Conservation (phyloP, 2,797 vertebrate genomes). For the Orientallactaga sibirica region DNA sequence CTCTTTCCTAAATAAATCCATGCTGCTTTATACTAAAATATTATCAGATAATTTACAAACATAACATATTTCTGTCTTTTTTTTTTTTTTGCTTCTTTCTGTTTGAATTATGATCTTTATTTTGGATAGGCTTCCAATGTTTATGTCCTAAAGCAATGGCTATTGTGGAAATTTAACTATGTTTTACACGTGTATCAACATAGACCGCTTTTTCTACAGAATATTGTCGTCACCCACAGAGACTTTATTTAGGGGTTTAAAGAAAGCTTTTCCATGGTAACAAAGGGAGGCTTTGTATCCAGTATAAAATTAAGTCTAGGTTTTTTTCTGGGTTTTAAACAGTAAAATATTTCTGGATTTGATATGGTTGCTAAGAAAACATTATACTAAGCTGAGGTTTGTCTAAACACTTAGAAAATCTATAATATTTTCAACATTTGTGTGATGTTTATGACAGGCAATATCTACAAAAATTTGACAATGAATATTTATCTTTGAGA, state of each 20-base stretch:
- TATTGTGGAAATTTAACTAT: neutral
- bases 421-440: neutral
- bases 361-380: neutral
- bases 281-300: neutral
- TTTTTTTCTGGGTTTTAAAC: slow-evolving; percentile 41
- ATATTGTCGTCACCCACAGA: neutral
- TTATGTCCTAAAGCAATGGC: neutral
- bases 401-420: slow-evolving; percentile 16
- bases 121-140: neutral
- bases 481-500: slow-evolving; percentile 12
- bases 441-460: neutral
- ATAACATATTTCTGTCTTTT: neutral
- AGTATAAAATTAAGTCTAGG: neutral
- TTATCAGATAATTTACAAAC: neutral
- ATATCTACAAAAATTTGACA: neutral
- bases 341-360: slow-evolving; percentile 47
- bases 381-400: slow-evolving; percentile 18
- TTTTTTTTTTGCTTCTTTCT: slow-evolving; percentile 13
- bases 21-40: neutral
- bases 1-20: neutral
- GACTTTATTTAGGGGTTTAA: neutral
- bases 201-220: neutral
- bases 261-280: slow-evolving; percentile 41
- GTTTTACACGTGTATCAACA: neutral
- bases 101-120: slow-evolving; percentile 17